Conservation (phyloP, 2,113 vertebrate species). For the Zapus hudsonius region DNA sequence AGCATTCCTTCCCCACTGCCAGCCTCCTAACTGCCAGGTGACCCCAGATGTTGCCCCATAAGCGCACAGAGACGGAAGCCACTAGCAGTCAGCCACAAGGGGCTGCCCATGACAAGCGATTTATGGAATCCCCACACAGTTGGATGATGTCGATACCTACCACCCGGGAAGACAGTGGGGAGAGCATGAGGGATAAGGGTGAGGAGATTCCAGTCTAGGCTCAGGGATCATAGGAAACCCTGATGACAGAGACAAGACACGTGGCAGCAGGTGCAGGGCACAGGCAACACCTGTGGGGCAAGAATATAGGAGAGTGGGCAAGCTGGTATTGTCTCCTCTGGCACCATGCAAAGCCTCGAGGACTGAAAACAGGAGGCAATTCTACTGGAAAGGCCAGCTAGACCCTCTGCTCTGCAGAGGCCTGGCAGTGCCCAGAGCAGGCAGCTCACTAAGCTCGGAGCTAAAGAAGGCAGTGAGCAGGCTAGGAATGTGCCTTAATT, state of each 20-base stretch:
- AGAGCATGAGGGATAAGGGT: not conserved
- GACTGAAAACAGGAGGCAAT: not conserved
- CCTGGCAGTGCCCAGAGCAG: rapidly evolving
- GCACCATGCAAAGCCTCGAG: too few species aligned
- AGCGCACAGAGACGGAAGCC: not conserved
- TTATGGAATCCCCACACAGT: not conserved
- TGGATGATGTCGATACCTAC: not conserved
- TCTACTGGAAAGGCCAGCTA: rapidly evolving
- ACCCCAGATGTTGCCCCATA: not conserved
- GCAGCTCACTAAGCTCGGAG: not conserved
- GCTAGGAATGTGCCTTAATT: too few species aligned
- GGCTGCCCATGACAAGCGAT: not conserved
- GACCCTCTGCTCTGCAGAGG: not conserved
- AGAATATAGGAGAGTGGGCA: too few species aligned
- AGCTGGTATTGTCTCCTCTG: not conserved
- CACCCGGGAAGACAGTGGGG: not conserved
- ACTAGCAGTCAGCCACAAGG: not conserved
- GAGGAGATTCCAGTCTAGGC: not conserved
- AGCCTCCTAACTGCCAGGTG: not conserved
- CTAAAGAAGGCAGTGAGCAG: not conserved
- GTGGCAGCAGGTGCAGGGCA: not conserved
- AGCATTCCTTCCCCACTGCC: not conserved
- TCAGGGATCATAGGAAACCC: not conserved
- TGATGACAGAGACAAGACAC: not conserved
- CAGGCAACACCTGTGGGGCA: rapidly evolving